Percentiles rank a stretch among this genome's conserved stretches.
Evolutionary conservation across 2,113 vertebrate genomes (phyloP).

Genomic region (Nibea albiflora): DNA sequence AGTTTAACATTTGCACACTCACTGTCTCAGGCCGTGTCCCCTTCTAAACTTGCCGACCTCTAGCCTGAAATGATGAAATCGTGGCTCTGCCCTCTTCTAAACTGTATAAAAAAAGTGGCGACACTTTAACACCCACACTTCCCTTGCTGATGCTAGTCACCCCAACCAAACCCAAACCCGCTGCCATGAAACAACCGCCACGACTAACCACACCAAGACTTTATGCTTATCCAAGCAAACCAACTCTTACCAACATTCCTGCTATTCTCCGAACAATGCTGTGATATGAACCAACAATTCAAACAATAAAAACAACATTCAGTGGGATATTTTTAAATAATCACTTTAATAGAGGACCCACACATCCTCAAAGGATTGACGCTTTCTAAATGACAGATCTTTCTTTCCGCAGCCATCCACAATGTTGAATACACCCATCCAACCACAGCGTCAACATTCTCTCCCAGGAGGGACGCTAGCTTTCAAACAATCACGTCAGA

Average conservation of each 20-base stretch:
- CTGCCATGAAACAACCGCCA: conserved; percentile 16
- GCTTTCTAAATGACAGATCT: conserved; percentile 28
- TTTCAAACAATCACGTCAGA: conserved; percentile 45
- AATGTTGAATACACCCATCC: conserved; percentile 29
- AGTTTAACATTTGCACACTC: background rate
- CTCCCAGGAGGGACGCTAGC: conserved; percentile 7
- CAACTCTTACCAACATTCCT: conserved; percentile 27
- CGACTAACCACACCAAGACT: conserved; percentile 22
- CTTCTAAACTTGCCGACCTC: background rate
- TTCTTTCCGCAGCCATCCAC: conserved; percentile 12
- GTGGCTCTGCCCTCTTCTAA: background rate
- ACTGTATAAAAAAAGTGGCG: background rate
- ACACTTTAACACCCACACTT: conserved; percentile 29
- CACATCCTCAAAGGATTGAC: conserved; percentile 8
- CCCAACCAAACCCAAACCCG: conserved; percentile 26
- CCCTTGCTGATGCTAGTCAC: conserved; percentile 15
- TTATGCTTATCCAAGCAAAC: conserved; percentile 38
- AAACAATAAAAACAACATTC: conserved; percentile 38
- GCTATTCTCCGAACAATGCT: conserved; percentile 15
- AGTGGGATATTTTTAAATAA: background rate
- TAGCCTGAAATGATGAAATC: conserved; percentile 8
- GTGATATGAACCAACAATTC: conserved; percentile 29
- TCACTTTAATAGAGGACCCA: conserved; percentile 2
- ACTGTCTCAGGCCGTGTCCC: background rate
- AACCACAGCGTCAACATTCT: conserved; percentile 17